phyloP scores from a whole-genome alignment of 2,113 vertebrate species.

The Okapia johnstoni region DNA sequence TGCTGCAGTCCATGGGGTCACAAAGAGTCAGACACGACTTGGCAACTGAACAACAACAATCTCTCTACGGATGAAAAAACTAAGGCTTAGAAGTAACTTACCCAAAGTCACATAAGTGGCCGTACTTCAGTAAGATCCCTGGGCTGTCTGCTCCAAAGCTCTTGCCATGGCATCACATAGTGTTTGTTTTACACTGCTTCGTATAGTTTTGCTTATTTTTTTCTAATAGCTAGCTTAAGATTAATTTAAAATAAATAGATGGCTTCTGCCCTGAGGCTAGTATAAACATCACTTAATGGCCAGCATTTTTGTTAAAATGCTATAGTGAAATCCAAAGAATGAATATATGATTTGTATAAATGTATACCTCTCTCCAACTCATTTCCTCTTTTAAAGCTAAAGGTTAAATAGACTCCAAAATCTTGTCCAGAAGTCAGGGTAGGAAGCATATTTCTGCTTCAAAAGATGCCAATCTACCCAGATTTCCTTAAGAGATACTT shows the following conservation, averaged over 20 bases:
- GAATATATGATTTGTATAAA: neutral
- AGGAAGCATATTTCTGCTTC: neutral
- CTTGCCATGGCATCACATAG: neutral
- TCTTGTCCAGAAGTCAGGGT: neutral
- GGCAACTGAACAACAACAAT: neutral
- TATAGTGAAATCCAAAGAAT: neutral
- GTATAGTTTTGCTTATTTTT: neutral
- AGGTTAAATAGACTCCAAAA: conserved; percentile 9
- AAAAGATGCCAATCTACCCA: neutral
- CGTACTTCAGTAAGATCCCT: neutral
- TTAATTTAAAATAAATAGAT: conserved; percentile 10
- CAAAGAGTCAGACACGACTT: neutral
- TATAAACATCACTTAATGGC: neutral
- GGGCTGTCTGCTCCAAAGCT: neutral
- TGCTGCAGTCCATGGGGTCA: neutral
- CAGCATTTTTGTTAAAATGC: neutral
- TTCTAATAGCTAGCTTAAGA: neutral
- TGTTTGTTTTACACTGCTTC: neutral
- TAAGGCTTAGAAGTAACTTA: neutral
- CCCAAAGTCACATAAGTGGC: neutral
- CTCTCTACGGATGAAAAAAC: neutral
- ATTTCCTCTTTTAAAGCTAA: neutral
- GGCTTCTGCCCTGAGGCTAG: neutral
- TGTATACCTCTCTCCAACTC: neutral
- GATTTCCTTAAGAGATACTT: neutral